Evolutionary conservation across 2,888 invertebrate species (phyloP).

Genomic region (Ochropacha duplaris): DNA sequence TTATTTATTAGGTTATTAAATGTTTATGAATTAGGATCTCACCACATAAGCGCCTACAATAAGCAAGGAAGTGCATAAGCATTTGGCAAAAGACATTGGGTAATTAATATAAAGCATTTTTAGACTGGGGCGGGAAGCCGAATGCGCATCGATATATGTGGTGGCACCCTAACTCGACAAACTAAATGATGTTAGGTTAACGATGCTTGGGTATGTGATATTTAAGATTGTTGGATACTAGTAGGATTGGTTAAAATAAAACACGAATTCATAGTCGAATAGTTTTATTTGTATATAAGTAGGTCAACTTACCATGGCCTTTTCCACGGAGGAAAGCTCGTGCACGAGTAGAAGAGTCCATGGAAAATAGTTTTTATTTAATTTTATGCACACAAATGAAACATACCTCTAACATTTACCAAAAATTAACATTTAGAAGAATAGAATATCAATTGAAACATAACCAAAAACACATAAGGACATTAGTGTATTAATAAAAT

Average conservation of each 20-base stretch:
- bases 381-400: slow-evolving; percentile 61
- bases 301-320: slow-evolving; percentile 76
- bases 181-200: too few relatives aligned
- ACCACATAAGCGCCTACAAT: too few relatives aligned
- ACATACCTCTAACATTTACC: slow-evolving; percentile 34
- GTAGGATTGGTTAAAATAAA: slow-evolving; percentile 40
- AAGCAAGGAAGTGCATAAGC: too few relatives aligned
- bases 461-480: slow-evolving; percentile 16
- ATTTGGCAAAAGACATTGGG: too few relatives aligned
- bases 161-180: too few relatives aligned
- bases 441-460: slow-evolving; percentile 14
- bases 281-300: slow-evolving; percentile 65
- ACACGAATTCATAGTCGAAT: slow-evolving; percentile 44
- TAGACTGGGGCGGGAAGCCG: too few relatives aligned
- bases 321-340: slow-evolving; percentile 74
- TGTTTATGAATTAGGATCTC: too few relatives aligned
- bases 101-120: too few relatives aligned
- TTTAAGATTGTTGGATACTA: slow-evolving; percentile 3
- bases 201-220: not conserved
- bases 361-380: slow-evolving; percentile 76
- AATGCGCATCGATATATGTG: too few relatives aligned
- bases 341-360: slow-evolving; percentile 76
- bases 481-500: not conserved
- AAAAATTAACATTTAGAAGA: slow-evolving; percentile 4
- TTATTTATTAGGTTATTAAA: too few relatives aligned